Conservation (phyloP, 2,113 vertebrate species). For the Hippoglossus stenolepis region DNA sequence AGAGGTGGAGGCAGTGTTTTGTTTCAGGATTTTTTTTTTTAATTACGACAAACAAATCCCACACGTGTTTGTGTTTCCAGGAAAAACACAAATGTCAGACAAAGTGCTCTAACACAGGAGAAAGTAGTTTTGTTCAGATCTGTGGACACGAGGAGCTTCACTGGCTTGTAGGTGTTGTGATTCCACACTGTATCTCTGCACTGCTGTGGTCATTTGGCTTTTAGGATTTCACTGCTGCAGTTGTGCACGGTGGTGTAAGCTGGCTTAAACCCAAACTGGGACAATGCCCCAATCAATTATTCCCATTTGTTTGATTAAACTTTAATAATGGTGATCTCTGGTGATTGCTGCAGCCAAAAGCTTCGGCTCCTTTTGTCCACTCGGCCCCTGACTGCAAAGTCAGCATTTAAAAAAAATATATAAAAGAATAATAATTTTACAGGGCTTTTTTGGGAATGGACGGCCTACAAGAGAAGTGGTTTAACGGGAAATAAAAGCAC, state of each 20-base stretch:
- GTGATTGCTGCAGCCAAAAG: constrained; percentile 25
- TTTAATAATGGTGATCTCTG: constrained; percentile 47
- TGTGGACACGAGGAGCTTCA: background rate
- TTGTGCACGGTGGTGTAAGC: constrained; percentile 18
- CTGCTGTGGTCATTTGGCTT: constrained; percentile 29
- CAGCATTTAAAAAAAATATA: constrained; percentile 27
- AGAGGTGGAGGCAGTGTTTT: background rate
- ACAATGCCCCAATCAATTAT: constrained; percentile 28
- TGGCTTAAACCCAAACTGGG: constrained; percentile 31
- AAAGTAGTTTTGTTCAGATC: constrained; percentile 12
- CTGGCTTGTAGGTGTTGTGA: constrained; percentile 21
- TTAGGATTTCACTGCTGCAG: constrained; percentile 17
- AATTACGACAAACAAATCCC: background rate
- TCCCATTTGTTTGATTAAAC: constrained; percentile 61
- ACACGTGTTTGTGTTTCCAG: background rate
- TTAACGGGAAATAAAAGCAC: constrained; percentile 55
- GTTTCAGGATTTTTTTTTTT: too few relatives aligned
- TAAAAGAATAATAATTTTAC: constrained; percentile 29
- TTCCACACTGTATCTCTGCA: background rate
- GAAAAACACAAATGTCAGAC: background rate
- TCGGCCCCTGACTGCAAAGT: constrained; percentile 41
- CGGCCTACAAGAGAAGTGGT: constrained; percentile 25
- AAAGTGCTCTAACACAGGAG: background rate
- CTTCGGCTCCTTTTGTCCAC: constrained; percentile 13
- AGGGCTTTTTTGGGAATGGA: constrained; percentile 51